These are phyloP conservation scores for Peribatodes rhomboidaria DNA, from an alignment of 2,888 invertebrate species.

Conservation along the genomic window DNA sequence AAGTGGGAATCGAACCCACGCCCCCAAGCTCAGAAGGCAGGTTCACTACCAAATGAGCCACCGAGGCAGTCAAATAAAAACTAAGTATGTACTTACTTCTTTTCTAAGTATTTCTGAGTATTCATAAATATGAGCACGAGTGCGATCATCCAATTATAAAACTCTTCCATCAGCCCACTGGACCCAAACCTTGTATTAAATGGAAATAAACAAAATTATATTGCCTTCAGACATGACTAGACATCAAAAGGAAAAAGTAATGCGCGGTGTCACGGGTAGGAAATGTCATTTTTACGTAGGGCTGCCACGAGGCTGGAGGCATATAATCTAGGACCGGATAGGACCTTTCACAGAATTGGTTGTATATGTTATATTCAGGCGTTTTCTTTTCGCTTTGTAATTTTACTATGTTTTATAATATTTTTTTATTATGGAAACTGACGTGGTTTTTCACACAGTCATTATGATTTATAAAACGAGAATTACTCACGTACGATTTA, in stretches of 20 bases:
- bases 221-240: conserved; percentile 73
- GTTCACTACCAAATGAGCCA: too few relatives aligned
- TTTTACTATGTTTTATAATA: too few relatives aligned
- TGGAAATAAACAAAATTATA: conserved; percentile 73
- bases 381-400: not conserved
- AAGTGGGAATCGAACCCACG: too few relatives aligned
- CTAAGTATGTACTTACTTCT: too few relatives aligned
- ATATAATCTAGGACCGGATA: too few relatives aligned
- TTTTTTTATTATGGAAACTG: too few relatives aligned
- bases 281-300: conserved; percentile 70
- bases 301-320: conserved; percentile 10
- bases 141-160: conserved; percentile 40
- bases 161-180: conserved; percentile 39
- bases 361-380: not conserved
- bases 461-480: too few relatives aligned
- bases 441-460: too few relatives aligned
- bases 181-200: conserved; percentile 50
- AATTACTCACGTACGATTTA: too few relatives aligned
- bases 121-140: conserved; percentile 13
- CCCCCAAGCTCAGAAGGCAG: too few relatives aligned
- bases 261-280: conserved; percentile 65
- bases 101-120: too few relatives aligned
- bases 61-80: too few relatives aligned
- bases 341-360: not conserved
- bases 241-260: conserved; percentile 84